Evolutionary conservation across 2,888 invertebrate genomes (phyloP).

Genomic region (Acrobasis suavella): DNA sequence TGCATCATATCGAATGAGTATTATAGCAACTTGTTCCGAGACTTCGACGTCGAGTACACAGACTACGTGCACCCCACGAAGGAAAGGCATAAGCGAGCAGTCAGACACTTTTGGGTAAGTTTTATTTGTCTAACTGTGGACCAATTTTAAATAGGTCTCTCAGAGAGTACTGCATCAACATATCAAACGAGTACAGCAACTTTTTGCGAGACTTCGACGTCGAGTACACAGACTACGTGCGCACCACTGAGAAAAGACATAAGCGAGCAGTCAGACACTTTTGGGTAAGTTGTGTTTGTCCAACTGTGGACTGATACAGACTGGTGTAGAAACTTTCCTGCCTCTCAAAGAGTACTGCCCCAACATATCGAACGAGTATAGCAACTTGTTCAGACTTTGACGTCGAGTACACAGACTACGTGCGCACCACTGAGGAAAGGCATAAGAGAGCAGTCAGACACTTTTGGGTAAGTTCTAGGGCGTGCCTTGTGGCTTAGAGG

Average conservation of each 20-base stretch:
- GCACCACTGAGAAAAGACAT: conserved; percentile 93
- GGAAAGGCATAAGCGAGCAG: conserved; percentile 87
- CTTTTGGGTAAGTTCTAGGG: conserved; percentile 89
- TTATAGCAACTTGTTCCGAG: too few relatives aligned
- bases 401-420: conserved; percentile 77
- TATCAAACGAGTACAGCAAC: conserved; percentile 86
- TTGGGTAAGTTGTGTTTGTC: conserved; percentile 85
- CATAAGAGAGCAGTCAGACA: conserved; percentile 90
- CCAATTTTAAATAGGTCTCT: too few relatives aligned
- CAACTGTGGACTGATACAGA: not conserved
- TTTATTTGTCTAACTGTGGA: conserved; percentile 4
- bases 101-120: conserved; percentile 93
- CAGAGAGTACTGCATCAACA: conserved; percentile 86
- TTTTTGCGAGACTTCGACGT: conserved; percentile 87
- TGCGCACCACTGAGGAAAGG: conserved; percentile 91
- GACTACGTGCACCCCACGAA: conserved; percentile 95
- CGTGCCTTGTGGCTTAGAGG: too few relatives aligned
- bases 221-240: conserved; percentile 89
- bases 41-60: too few relatives aligned
- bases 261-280: conserved; percentile 89
- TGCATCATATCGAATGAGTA: conserved; percentile 28
- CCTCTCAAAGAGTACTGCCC: too few relatives aligned
- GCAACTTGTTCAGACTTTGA: too few relatives aligned
- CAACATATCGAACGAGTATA: conserved; percentile 27
- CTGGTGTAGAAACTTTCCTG: too few relatives aligned